A percentile compares a stretch with the other conserved stretches of the same genome.
Conservation (phyloP, 2,888 invertebrate genomes). For the Oscheius myriophilus region DNA sequence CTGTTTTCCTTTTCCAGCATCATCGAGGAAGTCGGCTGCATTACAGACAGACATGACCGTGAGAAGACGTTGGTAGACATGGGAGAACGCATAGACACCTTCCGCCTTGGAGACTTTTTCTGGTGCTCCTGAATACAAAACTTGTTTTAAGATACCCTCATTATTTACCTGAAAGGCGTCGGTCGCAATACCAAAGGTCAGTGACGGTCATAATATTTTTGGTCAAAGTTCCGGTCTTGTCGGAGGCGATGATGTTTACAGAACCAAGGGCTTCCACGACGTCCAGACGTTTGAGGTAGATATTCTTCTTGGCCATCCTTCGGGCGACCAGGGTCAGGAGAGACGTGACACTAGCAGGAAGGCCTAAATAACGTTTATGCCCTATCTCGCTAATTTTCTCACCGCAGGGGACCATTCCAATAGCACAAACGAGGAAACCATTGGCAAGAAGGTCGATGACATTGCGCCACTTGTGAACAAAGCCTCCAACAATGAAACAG, state of each 20-base stretch:
- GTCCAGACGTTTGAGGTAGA: conserved; percentile 42
- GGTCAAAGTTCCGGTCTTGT: conserved; percentile 54
- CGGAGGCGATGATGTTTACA: conserved; percentile 43
- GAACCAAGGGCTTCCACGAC: conserved; percentile 43
- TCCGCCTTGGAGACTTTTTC: conserved; percentile 11
- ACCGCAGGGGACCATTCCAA: conserved; percentile 39
- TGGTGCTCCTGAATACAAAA: conserved; percentile 13
- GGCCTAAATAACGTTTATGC: conserved; percentile 11
- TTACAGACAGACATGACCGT: conserved; percentile 37
- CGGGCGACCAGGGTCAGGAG: conserved; percentile 42
- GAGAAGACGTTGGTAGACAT: conserved; percentile 17
- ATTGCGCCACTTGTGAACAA: conserved; percentile 36
- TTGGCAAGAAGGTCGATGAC: conserved; percentile 36
- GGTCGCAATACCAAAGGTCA: conserved; percentile 43
- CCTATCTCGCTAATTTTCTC: no score
- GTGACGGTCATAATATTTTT: conserved; percentile 57
- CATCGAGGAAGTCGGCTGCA: conserved; percentile 31
- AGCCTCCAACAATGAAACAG: conserved; percentile 33
- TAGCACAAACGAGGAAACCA: conserved; percentile 40
- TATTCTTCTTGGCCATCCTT: conserved; percentile 40
- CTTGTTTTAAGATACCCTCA: not conserved
- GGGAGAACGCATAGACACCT: not conserved
- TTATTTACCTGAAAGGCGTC: conserved; percentile 33
- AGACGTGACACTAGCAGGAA: conserved; percentile 45
- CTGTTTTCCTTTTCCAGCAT: not conserved